phyloP scores from a whole-genome alignment of 2,888 invertebrate genomes.

The Cheilosia vernalis region DNA sequence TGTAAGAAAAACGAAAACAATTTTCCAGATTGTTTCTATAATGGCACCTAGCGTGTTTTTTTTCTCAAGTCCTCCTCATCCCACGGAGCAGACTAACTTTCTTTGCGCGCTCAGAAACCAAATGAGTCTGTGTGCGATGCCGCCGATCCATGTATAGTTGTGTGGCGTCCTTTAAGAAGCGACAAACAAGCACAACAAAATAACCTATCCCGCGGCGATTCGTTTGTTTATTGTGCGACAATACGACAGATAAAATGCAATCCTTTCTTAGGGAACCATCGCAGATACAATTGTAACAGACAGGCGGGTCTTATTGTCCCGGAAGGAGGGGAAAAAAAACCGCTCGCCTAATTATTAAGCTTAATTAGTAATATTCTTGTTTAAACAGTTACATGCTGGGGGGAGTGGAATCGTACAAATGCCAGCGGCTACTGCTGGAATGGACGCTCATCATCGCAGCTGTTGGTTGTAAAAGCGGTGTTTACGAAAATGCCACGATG shows the following conservation, averaged over 20 bases:
- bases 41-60: slow-evolving; percentile 71
- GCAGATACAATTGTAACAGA: slow-evolving; percentile 72
- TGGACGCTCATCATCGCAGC: slow-evolving; percentile 28
- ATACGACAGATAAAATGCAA: slow-evolving; percentile 75
- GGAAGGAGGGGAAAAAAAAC: slow-evolving; percentile 56
- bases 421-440: slow-evolving; percentile 61
- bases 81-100: neutral
- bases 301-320: slow-evolving; percentile 58
- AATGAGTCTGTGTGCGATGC: slow-evolving; percentile 51
- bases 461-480: slow-evolving; percentile 37
- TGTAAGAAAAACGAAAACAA: slow-evolving; percentile 73
- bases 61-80: neutral
- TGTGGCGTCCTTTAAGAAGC: slow-evolving; percentile 60
- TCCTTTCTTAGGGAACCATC: slow-evolving; percentile 56
- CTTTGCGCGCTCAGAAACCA: slow-evolving; percentile 23
- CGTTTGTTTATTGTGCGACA: slow-evolving; percentile 70
- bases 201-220: slow-evolving; percentile 67
- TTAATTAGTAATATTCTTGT: slow-evolving; percentile 75
- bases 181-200: slow-evolving; percentile 50
- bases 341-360: slow-evolving; percentile 74
- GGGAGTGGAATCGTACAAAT: slow-evolving; percentile 28
- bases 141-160: slow-evolving; percentile 41
- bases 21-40: slow-evolving; percentile 74
- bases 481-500: slow-evolving; percentile 23
- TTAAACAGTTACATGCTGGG: slow-evolving; percentile 69